Base-by-base conservation (phyloP, 2,797 vertebrate genomes). In the Allobates femoralis region DNA sequence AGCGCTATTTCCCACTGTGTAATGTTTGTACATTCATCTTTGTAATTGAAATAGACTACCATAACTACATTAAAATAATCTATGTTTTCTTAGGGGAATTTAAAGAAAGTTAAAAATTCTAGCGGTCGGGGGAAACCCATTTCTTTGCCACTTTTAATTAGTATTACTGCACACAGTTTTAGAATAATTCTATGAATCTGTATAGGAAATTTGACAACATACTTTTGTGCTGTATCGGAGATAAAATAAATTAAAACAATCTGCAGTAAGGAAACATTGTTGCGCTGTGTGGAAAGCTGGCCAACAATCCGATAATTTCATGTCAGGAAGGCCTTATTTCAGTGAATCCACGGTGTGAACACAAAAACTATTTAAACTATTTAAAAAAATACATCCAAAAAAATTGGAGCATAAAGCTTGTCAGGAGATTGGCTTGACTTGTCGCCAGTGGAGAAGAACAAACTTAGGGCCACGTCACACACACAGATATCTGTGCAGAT, bases 271-370 rank as follows among this genome's bases (percentile, higher is more conserved):
- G 67, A 79, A 32, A 23, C 56, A 79, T 62, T 75, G 51, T 28
- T 28, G 62, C 46, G 26, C 30, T 85, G 12, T 71, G 32, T 46
- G 21, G 30, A 53, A 79, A 78, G 15, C 37, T 64, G 78, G 34
- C 58, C n/a, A 66, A 41, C 58, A 85, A 28, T 78, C 41, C 21
- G n/a, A 26, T 79, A 67, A 18, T 3, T 46, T 85, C 32, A 77
- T 64, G 76, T 85, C 84, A 85, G 51, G 30, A 50, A 37, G 64
- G 79, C 75, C 84, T 85, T 71, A 79, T 85, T 79, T 69, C 16
- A 55, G 69, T 56, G 32, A 79, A 58, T 79, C 30, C 46, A 16
- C n/a, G 34, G 46, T 75, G 30, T 69, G 30, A 69, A 37, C 60
- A 19, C 19, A 84, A 84, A n/a, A 84, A 62, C 37, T n/a, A 28